Conservation (phyloP, 2,113 vertebrate species). For the Equus przewalskii region DNA sequence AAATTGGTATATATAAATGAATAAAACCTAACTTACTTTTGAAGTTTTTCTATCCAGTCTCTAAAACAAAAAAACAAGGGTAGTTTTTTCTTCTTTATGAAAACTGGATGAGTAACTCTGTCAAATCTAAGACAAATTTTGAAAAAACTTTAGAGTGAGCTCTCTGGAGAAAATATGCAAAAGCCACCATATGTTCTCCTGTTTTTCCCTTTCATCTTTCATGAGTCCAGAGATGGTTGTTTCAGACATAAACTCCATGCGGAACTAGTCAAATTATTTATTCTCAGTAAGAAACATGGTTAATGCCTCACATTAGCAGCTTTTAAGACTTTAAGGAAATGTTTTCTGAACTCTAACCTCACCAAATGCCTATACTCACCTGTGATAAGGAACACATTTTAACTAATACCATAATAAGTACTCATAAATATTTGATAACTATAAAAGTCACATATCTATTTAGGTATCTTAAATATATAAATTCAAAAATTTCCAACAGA, state of each 20-base stretch:
- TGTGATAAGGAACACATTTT: background rate
- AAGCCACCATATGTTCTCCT: conserved; percentile 57
- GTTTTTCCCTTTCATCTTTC: conserved; percentile 62
- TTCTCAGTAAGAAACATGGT: background rate
- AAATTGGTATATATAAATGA: background rate
- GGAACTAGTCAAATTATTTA: conserved; percentile 32
- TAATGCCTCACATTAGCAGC: background rate
- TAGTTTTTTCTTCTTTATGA: background rate
- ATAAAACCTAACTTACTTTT: background rate
- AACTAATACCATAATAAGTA: background rate
- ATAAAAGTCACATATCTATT: background rate
- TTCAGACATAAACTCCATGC: background rate
- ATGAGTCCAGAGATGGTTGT: background rate
- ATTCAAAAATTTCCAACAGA: background rate
- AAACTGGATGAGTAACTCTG: background rate
- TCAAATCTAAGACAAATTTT: conserved; percentile 43
- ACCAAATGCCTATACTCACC: background rate
- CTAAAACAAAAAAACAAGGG: background rate
- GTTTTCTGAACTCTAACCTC: background rate
- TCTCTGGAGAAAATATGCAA: conserved; percentile 49
- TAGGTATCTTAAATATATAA: background rate
- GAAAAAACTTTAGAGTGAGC: background rate
- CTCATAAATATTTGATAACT: background rate
- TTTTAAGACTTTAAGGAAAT: background rate
- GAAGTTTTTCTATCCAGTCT: background rate